Evolutionary conservation across 1,140 invertebrate species (phyloP).

Genomic region (Phymorhynchus buccinoides): DNA sequence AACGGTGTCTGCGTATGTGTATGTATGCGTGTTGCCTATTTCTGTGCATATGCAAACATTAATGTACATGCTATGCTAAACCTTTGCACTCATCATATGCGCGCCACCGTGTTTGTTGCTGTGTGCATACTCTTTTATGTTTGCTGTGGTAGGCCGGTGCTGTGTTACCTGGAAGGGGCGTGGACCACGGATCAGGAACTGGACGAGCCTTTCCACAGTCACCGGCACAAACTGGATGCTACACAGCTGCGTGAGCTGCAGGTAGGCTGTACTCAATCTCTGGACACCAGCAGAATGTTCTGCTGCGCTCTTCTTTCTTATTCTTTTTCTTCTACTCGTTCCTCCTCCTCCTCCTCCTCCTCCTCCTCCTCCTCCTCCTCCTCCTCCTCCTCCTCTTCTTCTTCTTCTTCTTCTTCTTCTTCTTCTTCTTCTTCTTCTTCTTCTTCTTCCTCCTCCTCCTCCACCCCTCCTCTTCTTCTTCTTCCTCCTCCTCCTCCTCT

Average conservation of each 20-base stretch:
- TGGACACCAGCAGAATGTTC: background rate
- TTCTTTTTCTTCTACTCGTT: background rate
- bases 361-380: background rate
- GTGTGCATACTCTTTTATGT: conserved; percentile 1
- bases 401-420: background rate
- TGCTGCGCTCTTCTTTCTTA: background rate
- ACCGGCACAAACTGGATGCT: conserved; percentile 60
- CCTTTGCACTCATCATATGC: background rate
- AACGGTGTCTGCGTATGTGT: background rate
- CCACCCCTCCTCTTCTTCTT: background rate
- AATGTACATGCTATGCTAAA: conserved; percentile 6
- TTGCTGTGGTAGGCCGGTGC: conserved; percentile 52
- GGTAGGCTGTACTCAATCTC: conserved; percentile 21
- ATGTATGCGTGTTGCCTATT: background rate
- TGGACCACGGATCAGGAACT: conserved; percentile 51
- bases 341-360: background rate
- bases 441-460: background rate
- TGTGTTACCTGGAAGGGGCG: conserved; percentile 47
- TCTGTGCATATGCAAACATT: too few relatives aligned
- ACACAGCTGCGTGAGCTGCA: conserved; percentile 52
- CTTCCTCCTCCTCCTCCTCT: background rate
- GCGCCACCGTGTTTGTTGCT: background rate
- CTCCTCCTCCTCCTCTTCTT: background rate
- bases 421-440: background rate
- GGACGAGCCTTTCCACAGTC: conserved; percentile 59